Evolutionary conservation across 2,797 vertebrate genomes (phyloP).

Genomic region (Aulostomus chinensis): DNA sequence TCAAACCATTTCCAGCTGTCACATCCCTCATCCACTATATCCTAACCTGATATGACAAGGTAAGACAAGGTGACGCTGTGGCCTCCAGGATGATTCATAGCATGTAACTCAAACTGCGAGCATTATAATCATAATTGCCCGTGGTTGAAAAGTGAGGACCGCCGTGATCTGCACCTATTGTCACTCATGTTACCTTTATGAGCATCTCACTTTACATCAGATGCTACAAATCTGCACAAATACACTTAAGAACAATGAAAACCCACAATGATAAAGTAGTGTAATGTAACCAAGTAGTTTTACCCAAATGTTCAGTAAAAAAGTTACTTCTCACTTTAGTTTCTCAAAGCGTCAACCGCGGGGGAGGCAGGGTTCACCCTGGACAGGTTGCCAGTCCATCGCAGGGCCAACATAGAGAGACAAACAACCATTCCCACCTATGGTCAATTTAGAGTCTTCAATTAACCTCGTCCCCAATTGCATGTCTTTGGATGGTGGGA

Average conservation of each 20-base stretch:
- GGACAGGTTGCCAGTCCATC: too few species aligned
- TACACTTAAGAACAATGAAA: constrained; percentile 32
- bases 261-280: constrained; percentile 4
- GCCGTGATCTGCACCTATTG: constrained; percentile 49
- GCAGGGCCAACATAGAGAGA: too few species aligned
- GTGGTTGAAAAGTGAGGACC: constrained; percentile 70
- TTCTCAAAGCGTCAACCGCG: too few species aligned
- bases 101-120: constrained; percentile 75
- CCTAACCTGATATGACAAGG: constrained; percentile 76
- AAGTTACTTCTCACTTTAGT: too few species aligned
- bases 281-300: constrained; percentile 2
- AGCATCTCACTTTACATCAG: constrained; percentile 60
- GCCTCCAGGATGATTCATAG: constrained; percentile 74
- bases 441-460: too few species aligned
- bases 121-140: constrained; percentile 72
- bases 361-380: too few species aligned
- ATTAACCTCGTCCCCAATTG: too few species aligned
- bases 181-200: constrained; percentile 63
- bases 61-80: constrained; percentile 76
- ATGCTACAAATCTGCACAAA: constrained; percentile 25
- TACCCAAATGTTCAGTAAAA: not conserved
- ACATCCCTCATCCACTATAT: constrained; percentile 50
- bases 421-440: too few species aligned
- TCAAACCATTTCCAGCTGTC: constrained; percentile 84
- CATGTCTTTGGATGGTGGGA: too few species aligned